These are phyloP conservation scores for Pipistrellus kuhlii DNA, from an alignment of 2,797 vertebrate species.

Conservation along the genomic window DNA sequence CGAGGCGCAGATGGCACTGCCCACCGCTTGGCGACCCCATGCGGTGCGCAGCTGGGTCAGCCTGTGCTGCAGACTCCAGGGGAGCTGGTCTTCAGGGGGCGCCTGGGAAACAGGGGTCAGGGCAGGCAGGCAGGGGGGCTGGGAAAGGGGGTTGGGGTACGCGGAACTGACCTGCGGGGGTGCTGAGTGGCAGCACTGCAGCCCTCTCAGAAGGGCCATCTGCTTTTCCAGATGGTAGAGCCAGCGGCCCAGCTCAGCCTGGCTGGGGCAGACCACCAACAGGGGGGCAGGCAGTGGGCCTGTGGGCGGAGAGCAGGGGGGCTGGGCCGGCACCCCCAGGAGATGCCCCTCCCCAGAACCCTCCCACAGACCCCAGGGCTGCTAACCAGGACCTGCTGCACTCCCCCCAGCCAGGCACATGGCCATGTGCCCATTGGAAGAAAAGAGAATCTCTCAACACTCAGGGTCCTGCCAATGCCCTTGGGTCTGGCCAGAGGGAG, in stretches of 20 bases:
- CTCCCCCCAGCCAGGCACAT: not conserved
- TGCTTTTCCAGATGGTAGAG: constrained; percentile 95
- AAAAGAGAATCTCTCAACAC: not conserved
- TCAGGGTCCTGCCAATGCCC: not conserved
- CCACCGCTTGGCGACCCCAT: constrained; percentile 91
- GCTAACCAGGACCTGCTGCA: not conserved
- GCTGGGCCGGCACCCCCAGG: not conserved
- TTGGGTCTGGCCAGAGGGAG: not conserved
- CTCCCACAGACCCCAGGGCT: not conserved
- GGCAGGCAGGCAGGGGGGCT: not conserved
- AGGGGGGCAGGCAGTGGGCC: constrained; percentile 95
- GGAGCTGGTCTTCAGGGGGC: constrained; percentile 74
- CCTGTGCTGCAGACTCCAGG: constrained; percentile 92
- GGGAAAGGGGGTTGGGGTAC: rapidly evolving
- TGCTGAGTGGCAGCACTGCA: constrained; percentile 63
- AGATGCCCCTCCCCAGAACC: not conserved
- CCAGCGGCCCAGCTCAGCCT: constrained; percentile 93
- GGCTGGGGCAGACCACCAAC: constrained; percentile 92
- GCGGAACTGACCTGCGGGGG: constrained; percentile 83
- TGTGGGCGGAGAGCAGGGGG: constrained; percentile 71
- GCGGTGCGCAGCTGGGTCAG: constrained; percentile 93
- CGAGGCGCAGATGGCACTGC: constrained; percentile 91
- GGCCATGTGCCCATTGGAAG: not conserved
- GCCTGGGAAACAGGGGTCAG: constrained; percentile 54
- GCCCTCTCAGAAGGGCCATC: constrained; percentile 92